Evolutionary conservation across 1,140 invertebrate species (phyloP).

Genomic region (Eueides isabella): DNA sequence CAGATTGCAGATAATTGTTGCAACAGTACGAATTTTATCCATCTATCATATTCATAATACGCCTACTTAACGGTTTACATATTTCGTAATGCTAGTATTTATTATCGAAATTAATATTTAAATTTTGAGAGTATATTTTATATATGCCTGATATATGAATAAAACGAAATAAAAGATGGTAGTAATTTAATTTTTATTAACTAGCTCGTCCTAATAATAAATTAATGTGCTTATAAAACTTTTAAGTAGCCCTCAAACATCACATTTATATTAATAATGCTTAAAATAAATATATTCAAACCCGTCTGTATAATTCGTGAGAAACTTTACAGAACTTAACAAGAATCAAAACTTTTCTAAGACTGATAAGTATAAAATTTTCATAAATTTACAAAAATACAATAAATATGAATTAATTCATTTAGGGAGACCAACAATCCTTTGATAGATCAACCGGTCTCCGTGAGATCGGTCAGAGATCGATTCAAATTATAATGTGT

Average conservation of each 20-base stretch:
- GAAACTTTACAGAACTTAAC: neutral
- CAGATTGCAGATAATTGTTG: slow-evolving; percentile 36
- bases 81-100: neutral
- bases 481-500: slow-evolving; percentile 55
- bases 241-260: no score
- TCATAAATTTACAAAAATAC: slow-evolving; percentile 56
- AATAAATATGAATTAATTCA: slow-evolving; percentile 55
- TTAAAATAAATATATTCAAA: neutral
- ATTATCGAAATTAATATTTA: neutral
- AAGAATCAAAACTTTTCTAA: neutral
- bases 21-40: slow-evolving; percentile 3
- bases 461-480: slow-evolving; percentile 64
- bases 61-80: neutral
- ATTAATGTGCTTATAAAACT: no score
- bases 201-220: no score
- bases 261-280: neutral
- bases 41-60: slow-evolving; percentile 5
- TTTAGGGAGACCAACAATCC: slow-evolving; percentile 49
- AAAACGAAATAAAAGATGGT: no score
- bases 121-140: neutral
- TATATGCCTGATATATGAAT: neutral
- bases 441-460: slow-evolving; percentile 49
- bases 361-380: slow-evolving; percentile 48
- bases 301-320: neutral
- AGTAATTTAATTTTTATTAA: no score